phyloP scores from a whole-genome alignment of 2,888 invertebrate genomes.

The Sthenelais limicola region DNA sequence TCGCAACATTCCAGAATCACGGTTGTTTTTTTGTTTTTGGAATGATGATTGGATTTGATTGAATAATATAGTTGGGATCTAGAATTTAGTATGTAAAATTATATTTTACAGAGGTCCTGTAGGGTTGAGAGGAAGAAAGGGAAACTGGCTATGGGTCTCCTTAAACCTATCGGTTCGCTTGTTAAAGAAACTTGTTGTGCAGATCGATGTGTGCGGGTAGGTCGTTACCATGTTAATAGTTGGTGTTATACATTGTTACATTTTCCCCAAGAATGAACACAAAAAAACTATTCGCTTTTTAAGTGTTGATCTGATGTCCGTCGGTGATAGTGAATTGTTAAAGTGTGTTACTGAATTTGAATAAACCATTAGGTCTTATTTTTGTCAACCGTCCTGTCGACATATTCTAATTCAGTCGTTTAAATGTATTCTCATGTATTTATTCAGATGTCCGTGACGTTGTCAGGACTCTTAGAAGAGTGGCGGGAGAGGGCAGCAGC shows the following conservation, averaged over 20 bases:
- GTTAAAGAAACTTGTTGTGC: slow-evolving; percentile 59
- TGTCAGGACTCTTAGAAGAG: slow-evolving; percentile 53
- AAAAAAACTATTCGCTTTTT: no score
- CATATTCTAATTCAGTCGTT: not conserved
- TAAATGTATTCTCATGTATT: not conserved
- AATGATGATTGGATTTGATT: not conserved
- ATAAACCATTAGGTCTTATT: not conserved
- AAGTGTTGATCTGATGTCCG: no score
- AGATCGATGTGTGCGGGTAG: slow-evolving; percentile 65
- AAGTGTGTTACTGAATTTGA: not conserved
- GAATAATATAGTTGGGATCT: not conserved
- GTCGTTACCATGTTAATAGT: not conserved
- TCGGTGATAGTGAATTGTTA: not conserved
- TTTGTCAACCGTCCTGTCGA: not conserved
- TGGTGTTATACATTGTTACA: no score
- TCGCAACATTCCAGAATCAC: no score
- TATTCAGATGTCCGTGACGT: slow-evolving; percentile 59
- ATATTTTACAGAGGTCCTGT: slow-evolving; percentile 52
- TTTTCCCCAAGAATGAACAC: no score
- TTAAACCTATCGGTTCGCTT: slow-evolving; percentile 57
- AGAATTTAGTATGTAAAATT: not conserved
- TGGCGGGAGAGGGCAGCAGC: slow-evolving; percentile 65
- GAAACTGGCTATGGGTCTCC: slow-evolving; percentile 61
- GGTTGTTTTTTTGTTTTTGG: not conserved
- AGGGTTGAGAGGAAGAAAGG: slow-evolving; percentile 60